phyloP scores from a whole-genome alignment of 2,888 invertebrate species.

The Ametastegia equiseti region DNA sequence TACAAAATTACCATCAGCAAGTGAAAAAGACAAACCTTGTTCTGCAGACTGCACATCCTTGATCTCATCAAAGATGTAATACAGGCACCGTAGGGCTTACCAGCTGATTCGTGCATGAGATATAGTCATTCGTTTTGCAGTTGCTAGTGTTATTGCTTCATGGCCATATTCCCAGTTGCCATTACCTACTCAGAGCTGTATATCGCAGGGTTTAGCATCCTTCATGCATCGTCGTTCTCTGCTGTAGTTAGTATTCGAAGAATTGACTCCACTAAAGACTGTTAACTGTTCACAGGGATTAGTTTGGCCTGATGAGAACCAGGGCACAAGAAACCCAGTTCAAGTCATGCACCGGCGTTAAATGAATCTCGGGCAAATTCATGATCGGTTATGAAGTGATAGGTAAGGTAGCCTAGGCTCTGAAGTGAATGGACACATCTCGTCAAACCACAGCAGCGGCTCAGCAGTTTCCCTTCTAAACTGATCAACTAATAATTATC shows the following conservation, averaged over 20 bases:
- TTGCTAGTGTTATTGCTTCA: background rate
- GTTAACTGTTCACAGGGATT: background rate
- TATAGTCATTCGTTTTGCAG: background rate
- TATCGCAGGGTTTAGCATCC: background rate
- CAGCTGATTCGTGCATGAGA: conserved; percentile 11
- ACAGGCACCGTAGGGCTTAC: background rate
- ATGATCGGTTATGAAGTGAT: background rate
- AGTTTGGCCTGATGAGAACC: conserved; percentile 3
- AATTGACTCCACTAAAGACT: background rate
- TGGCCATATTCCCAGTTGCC: background rate
- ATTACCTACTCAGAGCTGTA: background rate
- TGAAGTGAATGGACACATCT: conserved; percentile 25
- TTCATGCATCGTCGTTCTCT: background rate
- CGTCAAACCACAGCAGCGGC: conserved; percentile 1
- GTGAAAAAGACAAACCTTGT: conserved; percentile 17
- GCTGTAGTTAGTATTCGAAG: background rate
- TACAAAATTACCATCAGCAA: conserved; percentile 25
- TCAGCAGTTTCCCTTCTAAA: conserved; percentile 37
- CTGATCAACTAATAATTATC: conserved; percentile 32
- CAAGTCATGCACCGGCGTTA: background rate
- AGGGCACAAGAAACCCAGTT: conserved; percentile 4
- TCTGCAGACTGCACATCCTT: conserved; percentile 15
- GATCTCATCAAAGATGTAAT: conserved; percentile 40
- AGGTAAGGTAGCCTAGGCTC: background rate
- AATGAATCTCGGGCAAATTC: background rate